Percentiles rank a stretch among this genome's conserved stretches.
These are phyloP conservation scores for Muricea muricata DNA, from an alignment of 92 coral and sea anemone species.

Conservation along the genomic window DNA sequence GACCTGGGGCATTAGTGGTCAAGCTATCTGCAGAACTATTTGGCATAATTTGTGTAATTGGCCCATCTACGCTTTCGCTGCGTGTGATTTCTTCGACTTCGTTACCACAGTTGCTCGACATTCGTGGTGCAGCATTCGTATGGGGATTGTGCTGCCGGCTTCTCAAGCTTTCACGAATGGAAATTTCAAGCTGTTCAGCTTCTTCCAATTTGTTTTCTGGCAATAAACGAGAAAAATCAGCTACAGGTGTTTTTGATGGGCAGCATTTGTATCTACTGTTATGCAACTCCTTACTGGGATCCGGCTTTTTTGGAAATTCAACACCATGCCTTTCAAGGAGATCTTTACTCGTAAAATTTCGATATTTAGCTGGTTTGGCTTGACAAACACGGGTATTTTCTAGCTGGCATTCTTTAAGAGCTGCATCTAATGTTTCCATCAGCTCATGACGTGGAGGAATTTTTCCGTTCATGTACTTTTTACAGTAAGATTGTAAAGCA, in stretches of 20 bases:
- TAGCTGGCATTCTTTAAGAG: not conserved
- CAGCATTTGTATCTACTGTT: not conserved
- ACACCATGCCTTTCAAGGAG: conserved; percentile 20
- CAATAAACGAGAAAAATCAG: conserved; percentile 27
- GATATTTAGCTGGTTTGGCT: not conserved
- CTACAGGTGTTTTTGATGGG: not conserved
- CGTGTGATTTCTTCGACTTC: no score
- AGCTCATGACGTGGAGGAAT: not conserved
- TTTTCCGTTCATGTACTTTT: not conserved
- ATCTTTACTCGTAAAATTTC: conserved; percentile 43
- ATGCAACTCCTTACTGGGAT: not conserved
- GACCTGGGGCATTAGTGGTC: not conserved
- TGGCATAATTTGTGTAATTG: not conserved
- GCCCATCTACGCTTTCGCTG: no score
- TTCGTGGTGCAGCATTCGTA: no score
- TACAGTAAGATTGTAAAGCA: not conserved
- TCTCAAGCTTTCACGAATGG: conserved; percentile 48
- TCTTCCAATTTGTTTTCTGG: conserved; percentile 46
- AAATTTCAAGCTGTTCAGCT: conserved; percentile 48
- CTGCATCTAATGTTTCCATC: not conserved
- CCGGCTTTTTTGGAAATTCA: conserved; percentile 17
- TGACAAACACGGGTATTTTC: not conserved
- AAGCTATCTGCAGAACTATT: not conserved
- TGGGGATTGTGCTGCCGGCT: no score
- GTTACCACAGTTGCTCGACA: no score